A percentile compares a stretch with the other conserved stretches of the same genome.
Evolutionary conservation across 2,888 invertebrate genomes (phyloP).

Genomic region (Blera fallax): DNA sequence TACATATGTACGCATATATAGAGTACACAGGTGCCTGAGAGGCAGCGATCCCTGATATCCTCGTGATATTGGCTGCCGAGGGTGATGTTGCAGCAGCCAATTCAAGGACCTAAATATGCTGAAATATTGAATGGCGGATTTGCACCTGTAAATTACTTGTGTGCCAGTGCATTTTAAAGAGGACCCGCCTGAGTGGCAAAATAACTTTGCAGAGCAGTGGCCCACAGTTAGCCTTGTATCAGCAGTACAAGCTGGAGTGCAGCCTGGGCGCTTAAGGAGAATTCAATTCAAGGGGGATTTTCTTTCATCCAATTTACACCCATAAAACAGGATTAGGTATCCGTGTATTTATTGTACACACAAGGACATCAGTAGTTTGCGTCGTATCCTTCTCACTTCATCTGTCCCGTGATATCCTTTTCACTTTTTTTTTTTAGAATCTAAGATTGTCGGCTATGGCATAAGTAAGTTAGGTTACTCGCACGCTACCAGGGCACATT

Average conservation of each 20-base stretch:
- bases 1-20: slow-evolving; percentile 3
- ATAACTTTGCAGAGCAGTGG: slow-evolving; percentile 7
- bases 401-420: background rate
- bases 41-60: slow-evolving; percentile 37
- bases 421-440: background rate
- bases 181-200: slow-evolving; percentile 14
- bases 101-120: slow-evolving; percentile 50
- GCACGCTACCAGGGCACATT: background rate
- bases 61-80: slow-evolving; percentile 2
- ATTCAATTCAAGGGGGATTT: slow-evolving; percentile 71
- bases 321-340: slow-evolving; percentile 69
- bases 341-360: slow-evolving; percentile 43
- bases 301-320: slow-evolving; percentile 71
- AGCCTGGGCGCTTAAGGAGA: slow-evolving; percentile 50
- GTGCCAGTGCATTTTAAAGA: slow-evolving; percentile 41
- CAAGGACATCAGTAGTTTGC: slow-evolving; percentile 34
- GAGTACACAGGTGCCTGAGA: slow-evolving; percentile 1
- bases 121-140: slow-evolving; percentile 71
- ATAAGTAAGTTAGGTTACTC: slow-evolving; percentile 43
- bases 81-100: slow-evolving; percentile 3
- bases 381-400: background rate
- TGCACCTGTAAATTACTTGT: slow-evolving; percentile 68
- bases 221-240: slow-evolving; percentile 20
- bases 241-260: background rate
- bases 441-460: background rate